phyloP scores from a whole-genome alignment of 2,797 vertebrate species.

The Gymnoscopelus braueri region DNA sequence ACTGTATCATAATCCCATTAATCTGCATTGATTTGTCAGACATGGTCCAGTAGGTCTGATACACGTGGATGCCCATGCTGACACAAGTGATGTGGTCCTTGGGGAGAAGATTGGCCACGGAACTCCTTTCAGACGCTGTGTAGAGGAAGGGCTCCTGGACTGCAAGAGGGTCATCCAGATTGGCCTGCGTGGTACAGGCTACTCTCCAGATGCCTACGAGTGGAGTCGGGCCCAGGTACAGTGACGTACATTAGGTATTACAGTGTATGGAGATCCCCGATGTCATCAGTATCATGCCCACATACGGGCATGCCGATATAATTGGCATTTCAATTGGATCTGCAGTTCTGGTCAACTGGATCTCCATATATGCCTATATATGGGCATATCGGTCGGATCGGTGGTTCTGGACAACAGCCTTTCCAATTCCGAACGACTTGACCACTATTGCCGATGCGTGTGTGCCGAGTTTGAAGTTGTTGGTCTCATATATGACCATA shows the following conservation, averaged over 20 bases:
- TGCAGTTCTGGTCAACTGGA: too few species aligned
- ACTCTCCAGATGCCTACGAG: constrained; percentile 79
- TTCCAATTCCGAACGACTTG: too few species aligned
- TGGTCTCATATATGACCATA: too few species aligned
- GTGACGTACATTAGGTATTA: neutral
- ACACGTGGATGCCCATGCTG: constrained; percentile 92
- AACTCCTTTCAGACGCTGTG: constrained; percentile 89
- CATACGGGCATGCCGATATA: neutral
- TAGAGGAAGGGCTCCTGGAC: constrained; percentile 92
- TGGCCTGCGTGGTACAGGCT: constrained; percentile 88
- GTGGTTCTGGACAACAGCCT: too few species aligned
- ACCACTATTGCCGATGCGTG: too few species aligned
- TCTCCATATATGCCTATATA: too few species aligned
- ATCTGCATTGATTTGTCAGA: constrained; percentile 61
- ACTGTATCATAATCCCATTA: neutral
- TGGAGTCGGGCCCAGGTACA: constrained; percentile 88
- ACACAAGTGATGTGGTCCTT: constrained; percentile 83
- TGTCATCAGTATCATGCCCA: neutral
- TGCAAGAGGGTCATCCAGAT: constrained; percentile 89
- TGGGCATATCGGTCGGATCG: too few species aligned
- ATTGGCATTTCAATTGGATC: neutral
- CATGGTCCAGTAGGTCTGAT: constrained; percentile 90
- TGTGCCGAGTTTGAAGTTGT: too few species aligned
- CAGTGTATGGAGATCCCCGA: neutral
- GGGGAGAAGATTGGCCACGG: constrained; percentile 92